Evolutionary conservation across 2,888 invertebrate genomes (phyloP), one percentile per base, ranked within the genome.

Genomic region (Pandemis heparana): DNA sequence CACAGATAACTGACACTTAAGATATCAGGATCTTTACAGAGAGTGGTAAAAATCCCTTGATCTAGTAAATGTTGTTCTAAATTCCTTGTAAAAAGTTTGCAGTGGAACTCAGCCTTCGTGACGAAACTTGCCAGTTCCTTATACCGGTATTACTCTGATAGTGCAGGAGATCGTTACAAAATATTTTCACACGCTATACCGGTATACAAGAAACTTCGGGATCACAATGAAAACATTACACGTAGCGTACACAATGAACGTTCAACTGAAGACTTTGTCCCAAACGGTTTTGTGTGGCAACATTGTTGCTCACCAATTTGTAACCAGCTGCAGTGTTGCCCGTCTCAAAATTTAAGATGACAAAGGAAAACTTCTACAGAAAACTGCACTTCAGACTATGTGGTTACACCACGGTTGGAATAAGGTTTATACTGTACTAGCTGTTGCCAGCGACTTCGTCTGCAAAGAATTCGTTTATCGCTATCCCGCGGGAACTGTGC

Each of bases 311-410:
- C 69, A 68, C 46, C 69, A 68, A 46, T 74, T 74, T 64, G 46
- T 65, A 65, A 74, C 60, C 65, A 65, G 73, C 64, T 69, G 60
- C 70, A 73, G 18, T 65, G 64, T 70, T 65, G 65, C 65, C 60
- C 16, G 64, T 51, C 32, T 63, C 74, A 71, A 73, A 78, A 71
- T 76, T 69, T 62, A 68, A 66, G 74, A 60, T 70, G 71, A 78
- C 77, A 78, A 77, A 78, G 71, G 64, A 70, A 72, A 77, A 72
- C 72, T 75, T 74, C 51, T 70, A 38, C 64, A 74, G 70, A 53
- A 9, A n/a, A 53, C 65, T 18, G 41, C 41, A 70, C 69, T 43
- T 48, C 53, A 48, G 65, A 74, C 65, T 41, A 60, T 32, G 60
- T 41, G 18, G 68, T 73, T 69, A 65, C 51, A 74, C 53, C 51